Evolutionary conservation across 2,113 vertebrate species (phyloP), one percentile per base, ranked within the genome.

Genomic region (Halcyon senegalensis): DNA sequence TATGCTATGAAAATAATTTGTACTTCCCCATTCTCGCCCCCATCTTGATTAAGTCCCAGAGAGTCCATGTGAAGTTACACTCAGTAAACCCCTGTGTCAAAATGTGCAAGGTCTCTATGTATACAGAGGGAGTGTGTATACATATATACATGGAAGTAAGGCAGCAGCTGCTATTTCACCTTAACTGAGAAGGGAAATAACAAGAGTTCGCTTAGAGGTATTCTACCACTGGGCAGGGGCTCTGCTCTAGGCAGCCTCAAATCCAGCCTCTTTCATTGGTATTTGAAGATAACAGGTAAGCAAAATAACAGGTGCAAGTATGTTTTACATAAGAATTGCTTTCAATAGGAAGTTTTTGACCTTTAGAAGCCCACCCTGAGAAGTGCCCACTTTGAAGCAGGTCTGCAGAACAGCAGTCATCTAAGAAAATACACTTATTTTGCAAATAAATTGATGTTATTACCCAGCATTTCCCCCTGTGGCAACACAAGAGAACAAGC

Each of bases 141-240:
- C 14, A 43, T 15, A 5, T 43, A 43, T 15, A 43, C 43, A 14
- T 70, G 27, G 19, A 58, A 44, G 27, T 5, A 9, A 77, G 46
- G 37, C 63, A 68, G 19, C 25, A 43, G 41, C 16, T 37, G 28
- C 13, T 79, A 3, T 76, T 81, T 63, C 51, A 81, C 31, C 10
- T 72, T 87, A 48, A 48, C 21, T 12, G 31, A 68, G 16, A 62
- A 50, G 7, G 14, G 23, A 85, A 41, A 56, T 46, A 73, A 50
- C 0, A 2, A 5, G 12, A 66, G 8, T 18, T 56, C 30, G 50
- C 9, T 0, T 3, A 27, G 37, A 1, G 0, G 66, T 39, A 18
- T 16, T 39, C 18, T 48, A 16, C 43, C 50, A 60, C 48, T 5
- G 35, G 8, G 48, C 15, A 67, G 87, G n/a, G 1, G 17, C 17